These are phyloP conservation scores for Helicolenus hilgendorfi DNA, from an alignment of 2,797 vertebrate species.

Conservation along the genomic window DNA sequence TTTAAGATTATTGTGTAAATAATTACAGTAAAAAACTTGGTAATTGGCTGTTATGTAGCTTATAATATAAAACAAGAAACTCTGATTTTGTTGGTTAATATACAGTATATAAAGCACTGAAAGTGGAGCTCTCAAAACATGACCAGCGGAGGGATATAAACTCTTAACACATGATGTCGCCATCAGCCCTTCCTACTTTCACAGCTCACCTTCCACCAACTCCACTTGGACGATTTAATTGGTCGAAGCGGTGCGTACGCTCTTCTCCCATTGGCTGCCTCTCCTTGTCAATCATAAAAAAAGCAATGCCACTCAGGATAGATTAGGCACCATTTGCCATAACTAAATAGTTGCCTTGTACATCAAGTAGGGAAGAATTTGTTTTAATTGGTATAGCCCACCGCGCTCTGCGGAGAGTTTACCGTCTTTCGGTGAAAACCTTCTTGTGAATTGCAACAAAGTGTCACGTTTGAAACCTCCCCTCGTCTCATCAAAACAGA, in stretches of 20 bases:
- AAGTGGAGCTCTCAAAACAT: slow-evolving; percentile 56
- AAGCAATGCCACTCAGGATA: slow-evolving; percentile 85
- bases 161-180: slow-evolving; percentile 84
- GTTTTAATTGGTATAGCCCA: slow-evolving; percentile 63
- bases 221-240: slow-evolving; percentile 75
- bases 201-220: slow-evolving; percentile 72
- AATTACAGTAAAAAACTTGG: too few species aligned
- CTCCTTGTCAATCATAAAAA: slow-evolving; percentile 75
- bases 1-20: too few species aligned
- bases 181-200: slow-evolving; percentile 84
- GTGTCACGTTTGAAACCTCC: slow-evolving; percentile 49
- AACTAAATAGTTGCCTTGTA: slow-evolving; percentile 90
- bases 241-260: slow-evolving; percentile 41
- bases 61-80: background rate
- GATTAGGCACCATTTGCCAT: slow-evolving; percentile 91
- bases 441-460: slow-evolving; percentile 23
- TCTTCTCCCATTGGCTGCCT: slow-evolving; percentile 75
- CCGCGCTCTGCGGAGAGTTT: slow-evolving; percentile 58
- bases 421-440: background rate
- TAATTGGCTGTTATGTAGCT: accelerated
- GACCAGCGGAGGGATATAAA: slow-evolving; percentile 88
- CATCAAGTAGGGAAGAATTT: slow-evolving; percentile 77
- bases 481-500: slow-evolving; percentile 80
- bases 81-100: background rate
- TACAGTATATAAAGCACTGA: background rate